Percentiles rank a stretch among this genome's conserved stretches.
phyloP scores from a whole-genome alignment of 2,113 vertebrate genomes.

The Tretioscincus oriximinensis region DNA sequence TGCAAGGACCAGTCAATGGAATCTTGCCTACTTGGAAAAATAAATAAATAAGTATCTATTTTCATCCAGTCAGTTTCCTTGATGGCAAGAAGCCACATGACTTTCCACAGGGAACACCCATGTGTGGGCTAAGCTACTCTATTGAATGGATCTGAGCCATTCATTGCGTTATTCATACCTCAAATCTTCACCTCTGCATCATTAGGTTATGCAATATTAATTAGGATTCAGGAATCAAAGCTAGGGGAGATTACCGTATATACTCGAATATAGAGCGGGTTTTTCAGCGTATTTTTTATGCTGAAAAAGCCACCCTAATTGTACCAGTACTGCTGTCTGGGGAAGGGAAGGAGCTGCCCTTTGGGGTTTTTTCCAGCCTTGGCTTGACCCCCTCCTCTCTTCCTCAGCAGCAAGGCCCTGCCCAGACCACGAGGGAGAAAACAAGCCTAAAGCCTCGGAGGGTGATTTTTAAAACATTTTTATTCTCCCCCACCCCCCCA shows the following conservation, averaged over 20 bases:
- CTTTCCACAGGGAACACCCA: neutral
- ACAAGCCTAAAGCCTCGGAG: too few relatives aligned
- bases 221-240: neutral
- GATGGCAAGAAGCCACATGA: neutral
- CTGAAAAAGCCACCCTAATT: too few relatives aligned
- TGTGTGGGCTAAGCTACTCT: neutral
- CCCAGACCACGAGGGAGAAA: too few relatives aligned
- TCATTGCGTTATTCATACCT: neutral
- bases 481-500: too few relatives aligned
- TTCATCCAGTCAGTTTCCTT: neutral
- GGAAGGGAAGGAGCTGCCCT: too few relatives aligned
- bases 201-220: neutral
- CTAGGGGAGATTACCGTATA: neutral
- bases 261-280: too few relatives aligned
- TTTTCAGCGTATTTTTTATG: too few relatives aligned
- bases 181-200: neutral
- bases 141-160: neutral
- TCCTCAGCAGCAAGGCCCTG: too few relatives aligned
- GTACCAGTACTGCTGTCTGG: too few relatives aligned
- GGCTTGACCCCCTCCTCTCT: too few relatives aligned
- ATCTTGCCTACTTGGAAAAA: neutral
- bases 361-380: too few relatives aligned
- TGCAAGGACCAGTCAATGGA: neutral
- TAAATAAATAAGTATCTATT: neutral
- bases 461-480: too few relatives aligned